Base-by-base conservation (phyloP, 2,888 invertebrate genomes). In the Periphyllus acericola region DNA sequence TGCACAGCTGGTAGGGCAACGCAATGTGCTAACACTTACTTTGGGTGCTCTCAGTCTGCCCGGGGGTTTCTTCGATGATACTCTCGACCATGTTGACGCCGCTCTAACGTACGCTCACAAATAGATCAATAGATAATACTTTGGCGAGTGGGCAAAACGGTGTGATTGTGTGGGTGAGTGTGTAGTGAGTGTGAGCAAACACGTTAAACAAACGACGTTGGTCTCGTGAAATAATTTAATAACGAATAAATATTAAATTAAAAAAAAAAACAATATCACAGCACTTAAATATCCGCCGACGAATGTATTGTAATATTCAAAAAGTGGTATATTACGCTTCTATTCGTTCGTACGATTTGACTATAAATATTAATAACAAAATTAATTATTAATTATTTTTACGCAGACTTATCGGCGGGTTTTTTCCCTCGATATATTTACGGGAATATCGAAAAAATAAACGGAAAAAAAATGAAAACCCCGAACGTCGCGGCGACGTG, bases 51-150 rank as follows among this genome's bases (percentile, higher is more conserved):
- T 93, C 93, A 91, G 93, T 93, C 89, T 92, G 92, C 66, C 87
- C 87, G 66, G 87, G 81, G 32, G 66, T 87, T 92, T 94, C 93
- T 91, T 94, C 94, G 90, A 94, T 91, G 91, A 94, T 94, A 91
- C 94, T 93, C 92, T 94, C 94, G 90, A 94, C 94, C 94, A 94
- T 94, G 90, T 91, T 92, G 71, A 88, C n/a, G 21, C 66, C 46
- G 78, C n/a, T 71, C n/a, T 17, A 25, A 52, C 9, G 21, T 40
- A 19, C 21, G 72, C 74, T 79, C 80, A 75, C n/a, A 34, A 34
- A 55, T 71, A 36, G 14, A 87, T 52, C 25, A 76, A 25, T 32
- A 72, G 29, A 86, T 52, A 86, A 79, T 71, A 84, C 84, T 76
- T 52, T 79, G 9, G 34, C 25, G 14, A 84, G 36, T 29, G 36